Evolutionary conservation across 1,140 invertebrate genomes (phyloP), one percentile per base, ranked within the genome.

Genomic region (Drosophila navojoa): DNA sequence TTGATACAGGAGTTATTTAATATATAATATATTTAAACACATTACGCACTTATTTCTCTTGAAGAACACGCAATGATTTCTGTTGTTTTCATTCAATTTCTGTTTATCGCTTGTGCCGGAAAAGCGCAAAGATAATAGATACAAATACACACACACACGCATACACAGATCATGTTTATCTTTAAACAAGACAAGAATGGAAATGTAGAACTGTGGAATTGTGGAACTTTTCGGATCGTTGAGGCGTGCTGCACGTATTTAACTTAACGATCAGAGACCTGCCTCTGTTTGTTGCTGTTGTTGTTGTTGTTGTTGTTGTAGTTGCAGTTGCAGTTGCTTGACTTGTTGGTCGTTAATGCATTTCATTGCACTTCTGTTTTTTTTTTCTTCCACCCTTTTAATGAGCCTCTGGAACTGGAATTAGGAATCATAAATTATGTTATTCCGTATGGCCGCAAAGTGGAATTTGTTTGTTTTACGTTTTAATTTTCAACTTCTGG

Each of bases 21-120:
- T 49, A 49, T 22, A 47, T 22, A 22, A 47, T 22, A 5, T 22
- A 49, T 25, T 6, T 19, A 27, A 4, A 15, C 15, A 19, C 27
- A 53, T 16, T 53, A 16, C 27, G 50, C 13, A n/a, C n/a, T 38
- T 38, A 38, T 38, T 11, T 38, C 11, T 25, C 50, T 32, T 13
- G 15, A 11, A 5, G 4, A 32, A 53, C 27, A 29, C 15, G 29
- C 10, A 35, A 35, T 57, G 25, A 4, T 29, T 27, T 50, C 6
- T 32, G 32, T 32, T 32, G 1, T 53, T 16, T 53, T 29, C 49
- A 42, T 59, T 57, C 66, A 9, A 76, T 68, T 71, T 44, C 47
- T 89, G 79, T 82, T 82, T 89, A 87, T 87, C 82, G 70, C 52
- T 57, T 44, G 47, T 29, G 77, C 82, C 84, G 84, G 84, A 87